phyloP scores from a whole-genome alignment of 2,888 invertebrate species.

The Epirrhoe tristata region DNA sequence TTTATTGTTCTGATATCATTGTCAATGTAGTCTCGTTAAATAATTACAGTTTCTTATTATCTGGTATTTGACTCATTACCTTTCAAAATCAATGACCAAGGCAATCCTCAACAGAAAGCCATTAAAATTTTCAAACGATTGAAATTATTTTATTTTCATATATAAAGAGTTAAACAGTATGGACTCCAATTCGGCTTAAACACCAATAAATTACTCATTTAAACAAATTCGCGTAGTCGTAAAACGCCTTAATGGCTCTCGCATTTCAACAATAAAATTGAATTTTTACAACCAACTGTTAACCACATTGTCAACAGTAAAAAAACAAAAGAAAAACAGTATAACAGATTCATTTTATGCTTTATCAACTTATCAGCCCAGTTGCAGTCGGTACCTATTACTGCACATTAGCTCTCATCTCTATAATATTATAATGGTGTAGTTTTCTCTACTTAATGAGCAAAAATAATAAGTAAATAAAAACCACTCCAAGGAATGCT shows the following conservation, averaged over 20 bases:
- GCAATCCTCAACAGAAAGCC: conserved; percentile 19
- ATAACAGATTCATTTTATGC: neutral
- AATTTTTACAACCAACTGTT: conserved; percentile 34
- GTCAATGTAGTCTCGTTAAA: conserved; percentile 56
- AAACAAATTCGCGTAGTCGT: conserved; percentile 35
- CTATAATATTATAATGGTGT: no score
- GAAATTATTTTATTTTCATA: neutral
- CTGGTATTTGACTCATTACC: conserved; percentile 64
- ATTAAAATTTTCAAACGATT: conserved; percentile 4
- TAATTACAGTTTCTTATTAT: conserved; percentile 61
- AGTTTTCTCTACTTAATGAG: neutral
- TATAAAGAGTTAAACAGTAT: conserved; percentile 14
- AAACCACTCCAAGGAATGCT: no score
- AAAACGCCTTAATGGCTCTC: conserved; percentile 33
- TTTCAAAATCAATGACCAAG: conserved; percentile 42
- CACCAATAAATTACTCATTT: conserved; percentile 29
- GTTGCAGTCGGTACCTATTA: no score
- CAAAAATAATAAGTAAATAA: neutral
- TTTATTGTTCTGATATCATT: conserved; percentile 57
- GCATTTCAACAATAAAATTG: conserved; percentile 43
- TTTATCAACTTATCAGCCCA: no score
- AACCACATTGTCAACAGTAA: conserved; percentile 33
- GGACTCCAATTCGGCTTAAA: conserved; percentile 25
- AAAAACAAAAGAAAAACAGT: conserved; percentile 8
- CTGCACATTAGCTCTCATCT: no score